Percentiles rank a stretch among this genome's conserved stretches.
Conservation (phyloP, 92 coral and sea anemone genomes). For the Palythoa heliodiscus region DNA sequence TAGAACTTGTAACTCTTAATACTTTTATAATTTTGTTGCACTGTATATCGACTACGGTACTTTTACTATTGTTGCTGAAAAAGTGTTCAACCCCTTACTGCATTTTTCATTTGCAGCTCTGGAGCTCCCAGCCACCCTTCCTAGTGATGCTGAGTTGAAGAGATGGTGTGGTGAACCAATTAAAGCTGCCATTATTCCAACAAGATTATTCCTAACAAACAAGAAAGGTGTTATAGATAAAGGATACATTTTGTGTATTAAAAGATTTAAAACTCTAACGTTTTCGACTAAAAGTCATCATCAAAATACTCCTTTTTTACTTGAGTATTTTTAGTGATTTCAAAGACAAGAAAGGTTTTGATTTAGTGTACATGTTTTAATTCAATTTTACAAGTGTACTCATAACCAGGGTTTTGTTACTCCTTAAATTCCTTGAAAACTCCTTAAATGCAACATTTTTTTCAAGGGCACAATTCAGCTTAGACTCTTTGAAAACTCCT, state of each 20-base stretch:
- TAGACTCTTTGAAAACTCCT: too few relatives aligned
- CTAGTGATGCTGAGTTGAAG: constrained; percentile 75
- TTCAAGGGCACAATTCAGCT: too few relatives aligned
- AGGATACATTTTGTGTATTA: too few relatives aligned
- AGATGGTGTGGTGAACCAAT: constrained; percentile 98
- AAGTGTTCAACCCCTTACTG: neutral
- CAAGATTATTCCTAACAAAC: constrained; percentile 88
- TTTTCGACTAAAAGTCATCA: too few relatives aligned
- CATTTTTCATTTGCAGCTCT: constrained; percentile 57
- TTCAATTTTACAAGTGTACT: too few relatives aligned
- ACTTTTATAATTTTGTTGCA: neutral
- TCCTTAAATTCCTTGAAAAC: too few relatives aligned
- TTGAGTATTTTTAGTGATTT: too few relatives aligned
- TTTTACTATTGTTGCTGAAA: neutral
- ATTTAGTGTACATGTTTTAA: too few relatives aligned
- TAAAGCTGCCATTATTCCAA: constrained; percentile 85
- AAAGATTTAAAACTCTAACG: too few relatives aligned
- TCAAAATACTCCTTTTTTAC: too few relatives aligned
- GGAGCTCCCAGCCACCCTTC: constrained; percentile 83
- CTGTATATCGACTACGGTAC: neutral
- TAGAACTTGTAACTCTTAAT: neutral
- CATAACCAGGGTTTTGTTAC: too few relatives aligned
- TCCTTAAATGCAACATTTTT: too few relatives aligned
- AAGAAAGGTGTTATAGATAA: constrained; percentile 69
- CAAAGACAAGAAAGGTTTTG: constrained; percentile 57